Base-by-base conservation (phyloP, 2,797 vertebrate species). In the Echeneis naucrates region DNA sequence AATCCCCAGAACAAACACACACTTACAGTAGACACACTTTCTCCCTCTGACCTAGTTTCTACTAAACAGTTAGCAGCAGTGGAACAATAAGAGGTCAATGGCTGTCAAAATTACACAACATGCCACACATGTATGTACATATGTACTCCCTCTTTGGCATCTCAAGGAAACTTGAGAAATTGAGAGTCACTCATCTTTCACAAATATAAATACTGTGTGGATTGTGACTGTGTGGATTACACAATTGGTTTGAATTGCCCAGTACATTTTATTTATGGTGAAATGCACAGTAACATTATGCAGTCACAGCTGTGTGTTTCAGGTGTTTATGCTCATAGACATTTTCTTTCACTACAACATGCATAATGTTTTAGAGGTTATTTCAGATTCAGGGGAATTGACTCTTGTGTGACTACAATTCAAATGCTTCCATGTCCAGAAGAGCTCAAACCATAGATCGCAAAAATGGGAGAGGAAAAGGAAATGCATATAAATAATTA, bases 41-140 rank as follows among this genome's bases (percentile, higher is more conserved):
- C 50, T 37, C 33, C 57, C 51, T 23, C 53, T 91, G 89, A 90
- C 87, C 88, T 64, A 89, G 23, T 90, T 90, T 73, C 61, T 53
- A 30, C 45, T 51, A 59, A 86, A 68, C 65, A 73, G 47, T 79
- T 68, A 68, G 74, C n/a, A 10, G 82, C 68, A 78, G 73, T 67
- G 8, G 35, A 14, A 69, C 62, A 73, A 61, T 58, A 42, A 47
- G 59, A 78, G 75, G 47, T 71, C 68, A 63, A 1, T 44, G 26
- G 42, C 32, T 10, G 35, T 76, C 2, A 19, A 65, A 54, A 80
- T 82, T 66, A 67, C 33, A 70, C 56, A 61, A n/a, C 19, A 50
- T 50, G 51, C 30, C 26, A 72, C 45, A 63, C 3, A 37, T n/a
- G n/a, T n/a, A n/a, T n/a, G n/a, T n/a, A n/a, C 9, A 37, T 11